Base-by-base conservation (phyloP, 2,113 vertebrate genomes). In the Ciconia boyciana region DNA sequence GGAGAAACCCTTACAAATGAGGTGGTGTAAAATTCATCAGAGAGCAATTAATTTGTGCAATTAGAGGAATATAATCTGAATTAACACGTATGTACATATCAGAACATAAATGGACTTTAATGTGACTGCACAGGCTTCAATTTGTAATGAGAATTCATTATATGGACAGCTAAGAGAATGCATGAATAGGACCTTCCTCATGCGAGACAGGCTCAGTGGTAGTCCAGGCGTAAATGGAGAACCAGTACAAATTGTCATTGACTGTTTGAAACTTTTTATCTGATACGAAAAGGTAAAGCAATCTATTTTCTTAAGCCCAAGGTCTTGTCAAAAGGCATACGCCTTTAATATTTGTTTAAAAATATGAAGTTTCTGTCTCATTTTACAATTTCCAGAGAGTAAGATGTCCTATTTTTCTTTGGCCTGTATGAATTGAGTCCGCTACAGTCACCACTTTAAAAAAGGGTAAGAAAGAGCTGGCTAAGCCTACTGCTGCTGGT, bases 41-140 rank as follows among this genome's bases (percentile, higher is more conserved):
- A 97, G 95, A 95, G 97, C 69, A 94, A 95, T 97, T 98, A 97
- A 97, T 97, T 97, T 97, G 92, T 84, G 82, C 93, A 96, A 95
- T 96, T 97, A 96, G 95, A 89, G 89, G 94, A 96, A 92, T 97
- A 81, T 93, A 81, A 92, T 94, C 88, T 94, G 92, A 97, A 96
- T 97, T 75, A 97, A 94, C 13, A 13, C 21, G 34, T 93, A 65
- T 81, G 62, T 91, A 85, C 83, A 14, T 88, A 91, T 83, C 57
- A 80, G 96, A 91, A 90, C 89, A 71, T 87, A 95, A 94, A 94
- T 91, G 46, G 86, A 43, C 84, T 97, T 97, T 93, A 86, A 92
- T 62, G 66, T 89, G 90, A 43, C 78, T 83, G 94, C 57, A 51
- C 60, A 76, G 61, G 14, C 90, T 76, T 93, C 76, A 66, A 4